Evolutionary conservation across 2,113 vertebrate species (phyloP).

Genomic region (Balaenoptera acutorostrata): DNA sequence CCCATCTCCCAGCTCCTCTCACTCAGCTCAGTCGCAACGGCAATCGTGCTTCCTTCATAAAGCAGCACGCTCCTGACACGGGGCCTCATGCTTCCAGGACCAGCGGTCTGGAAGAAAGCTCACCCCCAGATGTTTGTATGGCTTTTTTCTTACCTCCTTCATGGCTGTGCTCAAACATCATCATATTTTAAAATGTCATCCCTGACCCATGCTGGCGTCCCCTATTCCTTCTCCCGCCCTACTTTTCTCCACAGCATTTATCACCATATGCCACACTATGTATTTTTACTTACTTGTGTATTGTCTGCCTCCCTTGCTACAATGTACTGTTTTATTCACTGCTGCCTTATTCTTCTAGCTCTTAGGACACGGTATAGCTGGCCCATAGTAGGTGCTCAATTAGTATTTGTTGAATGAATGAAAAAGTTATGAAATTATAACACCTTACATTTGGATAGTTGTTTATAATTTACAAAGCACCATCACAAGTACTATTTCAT

Average conservation of each 20-base stretch:
- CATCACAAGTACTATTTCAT: not conserved
- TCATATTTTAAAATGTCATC: not conserved
- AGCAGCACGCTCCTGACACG: accelerated
- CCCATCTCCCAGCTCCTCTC: not conserved
- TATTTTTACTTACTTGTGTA: not conserved
- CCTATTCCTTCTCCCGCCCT: not conserved
- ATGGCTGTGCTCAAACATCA: not conserved
- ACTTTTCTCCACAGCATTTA: not conserved
- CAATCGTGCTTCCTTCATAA: not conserved
- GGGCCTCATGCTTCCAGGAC: not conserved
- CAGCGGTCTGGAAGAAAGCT: not conserved
- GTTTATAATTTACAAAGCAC: not conserved
- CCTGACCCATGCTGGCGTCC: not conserved
- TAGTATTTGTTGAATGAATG: not conserved
- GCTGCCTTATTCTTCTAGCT: not conserved
- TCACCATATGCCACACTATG: not conserved
- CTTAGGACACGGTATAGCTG: not conserved
- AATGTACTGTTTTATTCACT: not conserved
- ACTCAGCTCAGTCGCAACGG: not conserved
- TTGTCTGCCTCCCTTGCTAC: not conserved
- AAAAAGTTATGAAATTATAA: not conserved
- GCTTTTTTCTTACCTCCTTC: not conserved
- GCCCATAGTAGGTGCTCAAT: not conserved
- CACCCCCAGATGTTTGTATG: not conserved
- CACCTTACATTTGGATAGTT: not conserved